Evolutionary conservation across 2,888 invertebrate species (phyloP), one percentile per base, ranked within the genome.

Genomic region (Galeopsomyia nigrocyanea): DNA sequence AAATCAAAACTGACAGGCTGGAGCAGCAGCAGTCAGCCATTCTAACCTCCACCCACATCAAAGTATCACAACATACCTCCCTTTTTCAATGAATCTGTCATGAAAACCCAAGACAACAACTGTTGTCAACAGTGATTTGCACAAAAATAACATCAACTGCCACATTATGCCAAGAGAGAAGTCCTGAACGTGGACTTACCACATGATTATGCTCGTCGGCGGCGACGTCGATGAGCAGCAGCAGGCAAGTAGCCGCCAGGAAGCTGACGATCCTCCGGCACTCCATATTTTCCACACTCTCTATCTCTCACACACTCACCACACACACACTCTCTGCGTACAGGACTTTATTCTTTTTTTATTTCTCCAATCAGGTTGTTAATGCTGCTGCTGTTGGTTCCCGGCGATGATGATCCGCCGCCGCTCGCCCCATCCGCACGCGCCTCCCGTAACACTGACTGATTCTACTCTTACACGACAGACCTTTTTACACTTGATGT

Each of bases 131-230:
- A 49, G 21, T 7, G 21, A 64, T 64, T 70, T 65, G 14, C 57
- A 57, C 19, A 57, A 55, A 50, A 47, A n/a, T 26, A 63, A n/a
- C 47, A 50, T 14, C 50, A n/a, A 57, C 14, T 22, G 14, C 10
- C 22, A 49, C 17, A 47, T 31, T 21, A 21, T 75, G 61, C 73
- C 72, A 57, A 51, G 68, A 56, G 26, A 26, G 7, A 73, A 58
- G 49, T 50, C 53, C 14, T 19, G 61, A 75, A 51, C 68, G 62
- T 58, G 63, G 70, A 82, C 92, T 91, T 88, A 93, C 93, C 83
- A 90, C 87, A 87, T 95, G 94, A 87, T 90, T 91, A 87, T 95
- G 95, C 88, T 95, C 95, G 85, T 94, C 95, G 88, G 81, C 90
- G 60, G 66, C 76, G 69, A 77, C 79, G 64, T 78, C 73, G 50